Percentiles rank a stretch among this genome's conserved stretches.
These are phyloP conservation scores for Urocolius indicus DNA, from an alignment of 2,113 vertebrate species.

Conservation along the genomic window DNA sequence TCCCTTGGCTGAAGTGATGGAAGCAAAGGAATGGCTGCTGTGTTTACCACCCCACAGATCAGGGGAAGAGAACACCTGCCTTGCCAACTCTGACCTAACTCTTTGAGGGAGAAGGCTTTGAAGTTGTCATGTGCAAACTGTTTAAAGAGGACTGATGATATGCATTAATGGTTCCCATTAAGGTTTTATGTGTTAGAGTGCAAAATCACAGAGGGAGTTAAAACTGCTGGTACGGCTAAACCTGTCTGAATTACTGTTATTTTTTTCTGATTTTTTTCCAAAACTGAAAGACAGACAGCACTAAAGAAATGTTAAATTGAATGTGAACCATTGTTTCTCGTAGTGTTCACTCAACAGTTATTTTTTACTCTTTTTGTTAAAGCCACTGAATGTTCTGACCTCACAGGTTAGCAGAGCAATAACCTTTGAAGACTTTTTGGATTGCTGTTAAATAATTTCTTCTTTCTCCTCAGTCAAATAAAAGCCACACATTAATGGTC, in stretches of 20 bases:
- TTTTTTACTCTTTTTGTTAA: neutral
- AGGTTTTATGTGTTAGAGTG: neutral
- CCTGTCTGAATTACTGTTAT: neutral
- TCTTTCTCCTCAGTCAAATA: neutral
- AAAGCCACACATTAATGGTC: neutral
- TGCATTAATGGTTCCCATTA: fast-evolving
- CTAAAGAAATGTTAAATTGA: neutral
- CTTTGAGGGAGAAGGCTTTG: neutral
- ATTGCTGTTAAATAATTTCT: neutral
- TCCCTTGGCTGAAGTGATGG: neutral
- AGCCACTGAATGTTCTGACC: neutral
- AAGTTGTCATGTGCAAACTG: neutral
- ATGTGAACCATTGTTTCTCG: neutral
- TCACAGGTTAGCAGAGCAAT: neutral
- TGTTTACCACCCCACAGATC: fast-evolving
- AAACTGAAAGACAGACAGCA: neutral
- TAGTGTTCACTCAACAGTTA: neutral
- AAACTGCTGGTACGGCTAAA: neutral
- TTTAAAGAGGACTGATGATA: neutral
- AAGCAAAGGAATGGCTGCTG: neutral
- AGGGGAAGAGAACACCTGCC: fast-evolving
- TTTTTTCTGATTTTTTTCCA: neutral
- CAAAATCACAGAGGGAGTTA: neutral
- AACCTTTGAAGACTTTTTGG: conserved; percentile 19
- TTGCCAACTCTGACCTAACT: neutral